phyloP scores from a whole-genome alignment of 2,797 vertebrate species.

The Danio aesculapii region DNA sequence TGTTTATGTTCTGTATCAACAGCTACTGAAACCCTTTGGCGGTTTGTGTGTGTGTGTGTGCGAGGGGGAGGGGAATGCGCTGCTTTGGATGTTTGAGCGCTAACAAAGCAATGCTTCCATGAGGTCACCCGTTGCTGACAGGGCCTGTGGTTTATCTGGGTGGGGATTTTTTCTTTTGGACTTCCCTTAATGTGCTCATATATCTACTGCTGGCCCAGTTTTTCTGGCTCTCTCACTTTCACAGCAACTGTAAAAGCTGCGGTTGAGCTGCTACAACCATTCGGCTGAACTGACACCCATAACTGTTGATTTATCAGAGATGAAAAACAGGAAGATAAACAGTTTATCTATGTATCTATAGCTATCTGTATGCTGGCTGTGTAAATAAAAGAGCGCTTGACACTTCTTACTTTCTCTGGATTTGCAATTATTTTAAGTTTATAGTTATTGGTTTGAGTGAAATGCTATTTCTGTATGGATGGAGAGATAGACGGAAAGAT shows the following conservation, averaged over 20 bases:
- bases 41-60: constrained; percentile 35
- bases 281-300: neutral
- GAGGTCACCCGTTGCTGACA: constrained; percentile 78
- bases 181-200: constrained; percentile 72
- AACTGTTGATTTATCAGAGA: neutral
- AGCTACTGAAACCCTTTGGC: constrained; percentile 34
- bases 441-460: too few relatives aligned
- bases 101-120: constrained; percentile 79
- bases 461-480: too few relatives aligned
- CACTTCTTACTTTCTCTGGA: too few relatives aligned
- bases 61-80: constrained; percentile 67
- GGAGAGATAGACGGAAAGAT: too few relatives aligned
- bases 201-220: constrained; percentile 60
- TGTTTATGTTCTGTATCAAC: constrained; percentile 47
- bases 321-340: neutral
- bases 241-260: constrained; percentile 22
- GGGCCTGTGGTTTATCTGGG: constrained; percentile 70
- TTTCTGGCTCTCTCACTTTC: constrained; percentile 44
- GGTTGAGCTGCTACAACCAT: neutral
- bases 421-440: too few relatives aligned
- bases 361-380: too few relatives aligned
- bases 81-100: constrained; percentile 75
- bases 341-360: neutral
- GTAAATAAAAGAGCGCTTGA: too few relatives aligned
- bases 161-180: constrained; percentile 79